These are phyloP conservation scores for Tipula unca DNA, from an alignment of 2,888 invertebrate genomes.

Conservation along the genomic window DNA sequence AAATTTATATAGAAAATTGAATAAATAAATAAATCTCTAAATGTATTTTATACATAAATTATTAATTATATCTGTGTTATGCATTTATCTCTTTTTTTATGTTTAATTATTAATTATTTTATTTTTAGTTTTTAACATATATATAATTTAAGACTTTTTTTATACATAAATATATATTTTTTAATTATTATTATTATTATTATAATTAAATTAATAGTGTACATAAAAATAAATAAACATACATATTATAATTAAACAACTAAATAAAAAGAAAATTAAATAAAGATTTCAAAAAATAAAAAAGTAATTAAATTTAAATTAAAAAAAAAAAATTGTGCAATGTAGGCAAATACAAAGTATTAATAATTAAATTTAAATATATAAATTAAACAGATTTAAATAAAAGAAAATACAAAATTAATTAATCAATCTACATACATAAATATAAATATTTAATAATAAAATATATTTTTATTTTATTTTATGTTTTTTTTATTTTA, in stretches of 20 bases:
- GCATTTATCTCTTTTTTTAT: slow-evolving; percentile 16
- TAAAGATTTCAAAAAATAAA: neutral
- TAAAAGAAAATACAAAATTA: neutral
- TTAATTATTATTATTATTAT: neutral
- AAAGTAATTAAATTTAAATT: slow-evolving; percentile 16
- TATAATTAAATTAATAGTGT: slow-evolving; percentile 2
- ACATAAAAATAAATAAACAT: neutral
- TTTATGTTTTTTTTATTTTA: neutral
- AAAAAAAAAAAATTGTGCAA: slow-evolving; percentile 16
- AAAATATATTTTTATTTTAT: neutral
- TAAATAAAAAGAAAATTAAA: neutral
- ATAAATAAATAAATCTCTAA: slow-evolving; percentile 18
- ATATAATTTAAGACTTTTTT: slow-evolving; percentile 1
- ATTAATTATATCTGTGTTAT: slow-evolving; percentile 18
- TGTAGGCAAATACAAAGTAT: slow-evolving; percentile 20
- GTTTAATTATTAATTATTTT: neutral
- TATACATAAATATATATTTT: neutral
- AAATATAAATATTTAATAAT: slow-evolving; percentile 1
- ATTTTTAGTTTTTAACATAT: neutral
- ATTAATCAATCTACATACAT: neutral
- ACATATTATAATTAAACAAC: neutral
- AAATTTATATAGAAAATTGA: slow-evolving; percentile 8
- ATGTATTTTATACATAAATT: slow-evolving; percentile 19
- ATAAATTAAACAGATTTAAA: slow-evolving; percentile 15
- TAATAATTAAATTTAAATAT: slow-evolving; percentile 18